Conservation (phyloP, 92 coral and sea anemone species). For the Actinostola sp. region DNA sequence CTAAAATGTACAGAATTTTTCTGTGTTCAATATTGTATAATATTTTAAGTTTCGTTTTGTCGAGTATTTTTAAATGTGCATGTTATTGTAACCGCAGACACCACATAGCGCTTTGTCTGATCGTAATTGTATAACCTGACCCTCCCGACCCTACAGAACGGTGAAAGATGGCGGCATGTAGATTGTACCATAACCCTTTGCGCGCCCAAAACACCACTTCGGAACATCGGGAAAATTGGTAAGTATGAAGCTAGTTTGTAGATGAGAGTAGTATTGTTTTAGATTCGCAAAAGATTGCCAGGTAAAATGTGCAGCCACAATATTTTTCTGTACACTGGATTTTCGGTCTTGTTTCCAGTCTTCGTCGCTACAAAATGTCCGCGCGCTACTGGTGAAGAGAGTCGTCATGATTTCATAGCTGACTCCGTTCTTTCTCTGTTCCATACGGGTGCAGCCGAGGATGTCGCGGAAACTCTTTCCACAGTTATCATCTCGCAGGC, state of each 20-base stretch:
- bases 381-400: not conserved
- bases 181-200: no score
- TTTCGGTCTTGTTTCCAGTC: no score
- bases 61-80: not conserved
- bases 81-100: not conserved
- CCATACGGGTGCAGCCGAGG: slow-evolving; percentile 81
- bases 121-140: not conserved
- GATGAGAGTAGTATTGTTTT: no score
- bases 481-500: slow-evolving; percentile 88
- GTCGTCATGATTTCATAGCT: slow-evolving; percentile 38
- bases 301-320: no score
- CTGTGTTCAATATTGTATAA: no score
- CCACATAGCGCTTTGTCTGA: not conserved
- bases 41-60: not conserved
- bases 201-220: no score
- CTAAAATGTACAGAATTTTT: not conserved
- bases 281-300: no score
- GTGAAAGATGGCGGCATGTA: no score
- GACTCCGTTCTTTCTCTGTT: slow-evolving; percentile 61
- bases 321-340: no score
- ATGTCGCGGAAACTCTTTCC: slow-evolving; percentile 65
- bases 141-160: no score
- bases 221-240: no score
- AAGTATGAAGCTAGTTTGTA: no score
- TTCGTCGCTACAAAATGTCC: not conserved